Conservation (phyloP, 2,888 invertebrate species). For the Lamellibrachia satsuma region DNA sequence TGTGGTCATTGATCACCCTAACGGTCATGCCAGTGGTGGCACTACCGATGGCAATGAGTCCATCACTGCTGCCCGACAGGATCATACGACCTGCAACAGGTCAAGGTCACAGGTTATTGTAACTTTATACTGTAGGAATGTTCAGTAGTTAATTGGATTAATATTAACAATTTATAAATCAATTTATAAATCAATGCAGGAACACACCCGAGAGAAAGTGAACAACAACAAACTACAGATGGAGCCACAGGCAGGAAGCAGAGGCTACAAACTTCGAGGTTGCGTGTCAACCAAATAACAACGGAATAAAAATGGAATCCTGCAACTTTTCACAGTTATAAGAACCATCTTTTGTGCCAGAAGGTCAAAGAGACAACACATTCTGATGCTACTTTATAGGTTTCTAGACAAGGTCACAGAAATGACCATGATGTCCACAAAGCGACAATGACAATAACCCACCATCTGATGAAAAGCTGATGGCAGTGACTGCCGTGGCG, state of each 20-base stretch:
- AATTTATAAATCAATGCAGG: background rate
- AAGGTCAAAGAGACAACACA: too few species aligned
- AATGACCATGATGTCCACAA: background rate
- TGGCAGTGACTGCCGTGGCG: constrained; percentile 59
- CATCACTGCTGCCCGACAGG: constrained; percentile 63
- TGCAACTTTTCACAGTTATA: too few species aligned
- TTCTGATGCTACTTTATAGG: too few species aligned
- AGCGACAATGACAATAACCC: constrained; percentile 28
- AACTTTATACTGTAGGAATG: background rate
- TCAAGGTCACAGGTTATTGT: background rate
- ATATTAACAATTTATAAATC: background rate
- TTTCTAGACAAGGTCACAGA: background rate
- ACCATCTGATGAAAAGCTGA: constrained; percentile 62
- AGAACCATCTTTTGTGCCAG: too few species aligned
- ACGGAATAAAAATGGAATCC: too few species aligned
- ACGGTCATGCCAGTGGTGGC: constrained; percentile 63
- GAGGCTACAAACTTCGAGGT: too few species aligned
- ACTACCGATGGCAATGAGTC: constrained; percentile 62
- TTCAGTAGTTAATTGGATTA: background rate
- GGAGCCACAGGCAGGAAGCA: too few species aligned
- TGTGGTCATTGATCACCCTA: constrained; percentile 62
- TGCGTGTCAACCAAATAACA: too few species aligned
- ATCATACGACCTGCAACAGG: constrained; percentile 56
- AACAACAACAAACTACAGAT: too few species aligned
- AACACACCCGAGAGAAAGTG: too few species aligned